These are phyloP conservation scores for Mythimna albipuncta DNA, from an alignment of 2,888 invertebrate genomes.

Conservation along the genomic window DNA sequence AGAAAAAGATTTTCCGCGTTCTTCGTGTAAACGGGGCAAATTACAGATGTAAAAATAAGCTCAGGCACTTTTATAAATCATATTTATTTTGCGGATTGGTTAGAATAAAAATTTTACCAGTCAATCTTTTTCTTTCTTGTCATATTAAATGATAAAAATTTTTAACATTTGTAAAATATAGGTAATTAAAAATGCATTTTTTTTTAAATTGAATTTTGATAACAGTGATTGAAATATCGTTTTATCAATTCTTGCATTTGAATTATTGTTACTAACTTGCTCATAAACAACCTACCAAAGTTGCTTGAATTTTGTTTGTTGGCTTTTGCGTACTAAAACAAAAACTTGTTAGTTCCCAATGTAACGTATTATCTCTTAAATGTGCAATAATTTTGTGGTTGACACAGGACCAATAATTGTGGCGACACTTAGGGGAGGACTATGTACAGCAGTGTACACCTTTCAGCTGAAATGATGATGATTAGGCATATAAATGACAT, in stretches of 20 bases:
- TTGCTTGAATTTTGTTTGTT: not conserved
- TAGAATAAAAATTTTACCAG: not conserved
- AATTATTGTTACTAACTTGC: not conserved
- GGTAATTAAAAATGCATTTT: not conserved
- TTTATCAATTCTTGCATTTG: not conserved
- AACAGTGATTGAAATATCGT: not conserved
- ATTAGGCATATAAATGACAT: not conserved
- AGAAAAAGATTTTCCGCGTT: conserved; percentile 22
- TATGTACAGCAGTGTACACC: too few species aligned
- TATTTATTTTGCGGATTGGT: not conserved
- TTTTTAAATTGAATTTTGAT: conserved; percentile 5
- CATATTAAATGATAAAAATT: not conserved
- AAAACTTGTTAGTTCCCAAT: not conserved
- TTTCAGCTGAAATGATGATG: too few species aligned
- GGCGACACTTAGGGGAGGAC: too few species aligned
- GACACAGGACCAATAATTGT: too few species aligned
- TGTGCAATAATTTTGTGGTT: not conserved
- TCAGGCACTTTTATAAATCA: conserved; percentile 2
- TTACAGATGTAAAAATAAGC: conserved; percentile 15
- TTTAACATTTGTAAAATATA: not conserved
- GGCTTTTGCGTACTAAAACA: too few species aligned
- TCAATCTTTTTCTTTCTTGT: not conserved
- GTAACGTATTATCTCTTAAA: not conserved
- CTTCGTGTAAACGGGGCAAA: conserved; percentile 25
- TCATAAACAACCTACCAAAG: too few species aligned